Conservation (phyloP, 2,113 vertebrate species). For the Nestor notabilis region DNA sequence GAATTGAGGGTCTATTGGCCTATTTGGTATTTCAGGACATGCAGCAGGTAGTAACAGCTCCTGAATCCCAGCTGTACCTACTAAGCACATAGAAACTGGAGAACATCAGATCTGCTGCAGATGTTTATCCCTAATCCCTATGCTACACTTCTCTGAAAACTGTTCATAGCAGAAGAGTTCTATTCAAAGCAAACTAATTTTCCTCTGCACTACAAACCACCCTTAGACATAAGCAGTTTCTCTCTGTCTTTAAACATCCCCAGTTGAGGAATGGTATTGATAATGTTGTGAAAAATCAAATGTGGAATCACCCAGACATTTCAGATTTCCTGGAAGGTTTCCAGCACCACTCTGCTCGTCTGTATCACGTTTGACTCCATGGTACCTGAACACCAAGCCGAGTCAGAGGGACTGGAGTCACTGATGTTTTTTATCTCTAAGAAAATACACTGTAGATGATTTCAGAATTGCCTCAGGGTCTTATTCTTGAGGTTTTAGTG, state of each 20-base stretch:
- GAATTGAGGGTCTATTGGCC: neutral
- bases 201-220: neutral
- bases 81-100: neutral
- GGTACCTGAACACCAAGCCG: slow-evolving; percentile 34
- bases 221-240: slow-evolving; percentile 26
- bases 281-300: slow-evolving; percentile 29
- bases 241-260: neutral
- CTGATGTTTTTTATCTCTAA: slow-evolving; percentile 48
- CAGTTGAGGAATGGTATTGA: neutral
- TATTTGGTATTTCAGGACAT: neutral
- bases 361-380: neutral
- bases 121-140: neutral
- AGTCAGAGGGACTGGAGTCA: slow-evolving; percentile 25
- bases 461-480: slow-evolving; percentile 54
- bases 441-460: slow-evolving; percentile 36
- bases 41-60: neutral
- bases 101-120: neutral
- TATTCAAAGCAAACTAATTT: neutral
- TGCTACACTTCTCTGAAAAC: neutral
- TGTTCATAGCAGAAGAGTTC: neutral
- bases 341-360: neutral
- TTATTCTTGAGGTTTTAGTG: slow-evolving; percentile 46
- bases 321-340: slow-evolving; percentile 36
- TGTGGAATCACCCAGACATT: slow-evolving; percentile 16
- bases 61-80: neutral